Evolutionary conservation across 2,113 vertebrate genomes (phyloP).

Genomic region (Dolichallabes microphthalmus): DNA sequence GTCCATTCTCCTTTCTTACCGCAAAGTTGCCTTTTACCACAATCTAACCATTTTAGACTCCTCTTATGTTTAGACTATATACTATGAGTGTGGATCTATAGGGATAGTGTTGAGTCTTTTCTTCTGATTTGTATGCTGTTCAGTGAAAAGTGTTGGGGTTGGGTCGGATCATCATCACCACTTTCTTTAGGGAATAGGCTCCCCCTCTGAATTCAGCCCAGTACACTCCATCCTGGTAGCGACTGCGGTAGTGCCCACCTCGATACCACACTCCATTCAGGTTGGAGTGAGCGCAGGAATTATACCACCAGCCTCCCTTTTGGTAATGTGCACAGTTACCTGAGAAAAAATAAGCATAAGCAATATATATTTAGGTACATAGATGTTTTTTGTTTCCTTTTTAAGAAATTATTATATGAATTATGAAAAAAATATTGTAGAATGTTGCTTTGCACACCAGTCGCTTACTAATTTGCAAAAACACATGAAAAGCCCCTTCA

Average conservation of each 20-base stretch:
- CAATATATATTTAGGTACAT: too few species aligned
- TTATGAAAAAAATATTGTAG: too few species aligned
- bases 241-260: constrained; percentile 94
- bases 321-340: constrained; percentile 98
- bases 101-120: constrained; percentile 2
- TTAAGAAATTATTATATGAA: too few species aligned
- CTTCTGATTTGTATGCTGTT: constrained; percentile 43
- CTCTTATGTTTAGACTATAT: not conserved
- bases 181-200: constrained; percentile 94
- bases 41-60: not conserved
- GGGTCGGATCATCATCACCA: constrained; percentile 97
- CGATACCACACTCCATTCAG: constrained; percentile 97
- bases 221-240: constrained; percentile 95
- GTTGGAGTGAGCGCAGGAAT: constrained; percentile 95
- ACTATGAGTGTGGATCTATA: not conserved
- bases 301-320: constrained; percentile 99
- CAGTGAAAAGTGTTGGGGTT: constrained; percentile 96
- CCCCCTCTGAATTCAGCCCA: constrained; percentile 98
- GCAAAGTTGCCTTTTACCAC: not conserved
- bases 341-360: constrained; percentile 54
- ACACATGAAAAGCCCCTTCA: too few species aligned
- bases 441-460: too few species aligned
- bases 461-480: too few species aligned
- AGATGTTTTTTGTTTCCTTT: too few species aligned
- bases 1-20: not conserved